phyloP scores from a whole-genome alignment of 1,140 invertebrate genomes.

The Zaprionus capensis region DNA sequence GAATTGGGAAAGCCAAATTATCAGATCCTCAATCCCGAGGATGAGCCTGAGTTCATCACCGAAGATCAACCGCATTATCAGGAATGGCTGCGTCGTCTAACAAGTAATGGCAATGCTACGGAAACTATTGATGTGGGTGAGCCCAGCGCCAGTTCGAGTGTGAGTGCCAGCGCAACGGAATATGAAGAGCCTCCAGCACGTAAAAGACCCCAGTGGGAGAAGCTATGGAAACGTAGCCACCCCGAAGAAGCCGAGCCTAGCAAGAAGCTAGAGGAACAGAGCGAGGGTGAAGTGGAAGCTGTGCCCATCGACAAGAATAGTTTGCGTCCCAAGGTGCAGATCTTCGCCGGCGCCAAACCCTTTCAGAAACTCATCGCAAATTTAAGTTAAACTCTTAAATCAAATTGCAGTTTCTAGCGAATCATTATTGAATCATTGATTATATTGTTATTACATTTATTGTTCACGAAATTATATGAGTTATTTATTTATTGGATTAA shows the following conservation, averaged over 20 bases:
- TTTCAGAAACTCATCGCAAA: slow-evolving; percentile 61
- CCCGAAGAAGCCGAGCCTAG: background rate
- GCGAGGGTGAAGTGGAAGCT: background rate
- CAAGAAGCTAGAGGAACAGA: background rate
- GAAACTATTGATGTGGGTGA: slow-evolving; percentile 59
- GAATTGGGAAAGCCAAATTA: slow-evolving; percentile 74
- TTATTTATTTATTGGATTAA: background rate
- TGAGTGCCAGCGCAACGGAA: background rate
- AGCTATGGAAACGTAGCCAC: slow-evolving; percentile 59
- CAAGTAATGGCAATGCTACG: slow-evolving; percentile 36
- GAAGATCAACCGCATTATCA: slow-evolving; percentile 74
- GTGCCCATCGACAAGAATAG: background rate
- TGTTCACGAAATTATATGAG: background rate
- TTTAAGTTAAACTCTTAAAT: slow-evolving; percentile 46
- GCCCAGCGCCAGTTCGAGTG: slow-evolving; percentile 21
- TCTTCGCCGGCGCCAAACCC: slow-evolving; percentile 57
- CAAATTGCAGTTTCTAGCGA: background rate
- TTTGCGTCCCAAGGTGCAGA: slow-evolving; percentile 35
- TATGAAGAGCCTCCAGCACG: background rate
- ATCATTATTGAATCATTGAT: background rate
- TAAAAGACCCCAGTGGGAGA: slow-evolving; percentile 39
- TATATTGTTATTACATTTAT: background rate
- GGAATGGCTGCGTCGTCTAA: slow-evolving; percentile 55
- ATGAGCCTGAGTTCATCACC: slow-evolving; percentile 73
- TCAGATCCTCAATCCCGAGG: slow-evolving; percentile 73